Base-by-base conservation (phyloP, 1,140 invertebrate genomes). In the Calosoma granatense region DNA sequence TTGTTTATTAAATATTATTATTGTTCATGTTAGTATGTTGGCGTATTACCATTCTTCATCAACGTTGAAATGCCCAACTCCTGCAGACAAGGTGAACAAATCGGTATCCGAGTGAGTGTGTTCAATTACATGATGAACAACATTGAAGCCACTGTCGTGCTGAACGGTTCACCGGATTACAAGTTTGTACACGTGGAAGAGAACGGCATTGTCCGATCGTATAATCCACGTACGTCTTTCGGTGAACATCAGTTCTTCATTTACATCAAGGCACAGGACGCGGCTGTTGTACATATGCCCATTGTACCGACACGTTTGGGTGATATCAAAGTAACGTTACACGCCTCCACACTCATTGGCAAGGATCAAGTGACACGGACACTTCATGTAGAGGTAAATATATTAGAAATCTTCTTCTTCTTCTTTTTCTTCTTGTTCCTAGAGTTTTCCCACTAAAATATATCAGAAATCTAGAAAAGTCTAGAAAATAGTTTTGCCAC, bases 111-210 rank as follows among this genome's bases (percentile, higher is more conserved):
- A 17, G 88, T 96, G 0, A 90, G 90, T 0, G 86, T 97, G 0
- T 97, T 97, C 70, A 98, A 98, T 75, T 94, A 95, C 70, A 85
- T 92, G 84, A 80, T 78, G 20, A 81, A 84, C 39, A 82, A 87
- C 54, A 85, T 93, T 54, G 87, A 91, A 75, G 91, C 89, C 3
- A 83, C 90, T 0, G 87, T 97, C 0, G 86, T 94, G 3, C 75
- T 97, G 15, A 81, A 81, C n/a, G 81, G 83, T n/a, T 94, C 91
- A 15, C 78, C 78, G 0, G 83, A 94, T 66, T 97, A 95, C 70
- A 92, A 94, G 74, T 97, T 96, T 68, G 90, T 98, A 11, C 88
- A 95, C 61, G 93, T 98, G 1, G 93, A 94, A 70, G 85, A 90
- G 61, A 83, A 92, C 68, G 94, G 94, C 52, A 85, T 89, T 57